These are phyloP conservation scores for Lingula anatina DNA, from an alignment of 2,888 invertebrate genomes.

Conservation along the genomic window DNA sequence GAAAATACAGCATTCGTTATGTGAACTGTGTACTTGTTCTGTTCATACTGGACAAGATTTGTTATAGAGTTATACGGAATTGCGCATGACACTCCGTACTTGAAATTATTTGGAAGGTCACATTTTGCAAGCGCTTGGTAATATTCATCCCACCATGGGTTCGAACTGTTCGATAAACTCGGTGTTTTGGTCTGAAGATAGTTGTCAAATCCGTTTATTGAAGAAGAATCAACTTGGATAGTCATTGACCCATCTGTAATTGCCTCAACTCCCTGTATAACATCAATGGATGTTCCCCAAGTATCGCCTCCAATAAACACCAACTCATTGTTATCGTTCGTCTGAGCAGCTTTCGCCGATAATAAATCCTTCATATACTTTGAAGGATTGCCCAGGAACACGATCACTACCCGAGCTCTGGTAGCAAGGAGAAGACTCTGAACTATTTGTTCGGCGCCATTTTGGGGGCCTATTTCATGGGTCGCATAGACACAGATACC, in stretches of 20 bases:
- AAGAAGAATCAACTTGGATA: slow-evolving; percentile 31
- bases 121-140: slow-evolving; percentile 28
- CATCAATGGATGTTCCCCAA: slow-evolving; percentile 26
- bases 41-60: slow-evolving; percentile 1
- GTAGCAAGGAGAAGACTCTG: too few relatives aligned
- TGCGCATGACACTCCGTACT: slow-evolving; percentile 1
- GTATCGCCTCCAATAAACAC: slow-evolving; percentile 42
- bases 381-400: slow-evolving; percentile 20
- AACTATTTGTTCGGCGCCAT: too few relatives aligned
- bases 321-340: slow-evolving; percentile 28
- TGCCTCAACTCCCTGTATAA: slow-evolving; percentile 31
- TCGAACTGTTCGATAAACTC: slow-evolving; percentile 3
- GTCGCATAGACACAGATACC: slow-evolving; percentile 34
- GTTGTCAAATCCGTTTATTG: slow-evolving; percentile 32
- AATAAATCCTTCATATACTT: slow-evolving; percentile 10
- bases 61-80: background rate
- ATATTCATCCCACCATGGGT: slow-evolving; percentile 40
- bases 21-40: slow-evolving; percentile 37
- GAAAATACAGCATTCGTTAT: slow-evolving; percentile 52
- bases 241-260: slow-evolving; percentile 39
- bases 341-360: slow-evolving; percentile 35
- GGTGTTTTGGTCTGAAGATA: slow-evolving; percentile 27
- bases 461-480: slow-evolving; percentile 31
- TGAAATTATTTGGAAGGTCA: slow-evolving; percentile 22
- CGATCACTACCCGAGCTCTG: too few relatives aligned